Conservation (phyloP, 2,797 vertebrate species). For the Smutsia gigantea region DNA sequence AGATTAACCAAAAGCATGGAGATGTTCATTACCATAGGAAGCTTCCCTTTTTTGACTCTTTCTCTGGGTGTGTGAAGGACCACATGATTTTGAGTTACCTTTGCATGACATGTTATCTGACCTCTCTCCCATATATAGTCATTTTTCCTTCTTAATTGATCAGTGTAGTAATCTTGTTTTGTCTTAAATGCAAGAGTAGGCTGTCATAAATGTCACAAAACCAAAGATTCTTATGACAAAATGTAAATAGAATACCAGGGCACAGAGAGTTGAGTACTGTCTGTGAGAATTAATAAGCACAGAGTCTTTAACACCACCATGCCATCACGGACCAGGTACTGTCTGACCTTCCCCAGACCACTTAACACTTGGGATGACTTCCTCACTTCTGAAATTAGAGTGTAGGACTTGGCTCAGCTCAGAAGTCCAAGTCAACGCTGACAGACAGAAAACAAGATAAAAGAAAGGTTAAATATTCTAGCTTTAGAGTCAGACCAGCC, state of each 20-base stretch:
- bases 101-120: neutral
- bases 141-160: neutral
- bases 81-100: neutral
- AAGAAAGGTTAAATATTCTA: neutral
- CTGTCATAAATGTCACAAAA: neutral
- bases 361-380: neutral
- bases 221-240: neutral
- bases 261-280: neutral
- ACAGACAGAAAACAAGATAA: neutral
- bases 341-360: neutral
- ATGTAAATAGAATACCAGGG: neutral
- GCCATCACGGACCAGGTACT: neutral
- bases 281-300: neutral
- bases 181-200: neutral
- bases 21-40: neutral
- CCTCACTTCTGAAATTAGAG: neutral
- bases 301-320: neutral
- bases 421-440: neutral
- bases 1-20: neutral
- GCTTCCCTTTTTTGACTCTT: neutral
- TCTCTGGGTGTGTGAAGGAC: neutral
- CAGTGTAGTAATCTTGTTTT: neutral
- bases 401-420: neutral
- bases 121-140: neutral
- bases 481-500: neutral